A percentile compares a stretch with the other conserved stretches of the same genome.
phyloP scores from a whole-genome alignment of 2,113 vertebrate genomes.

The Hemicordylus capensis region DNA sequence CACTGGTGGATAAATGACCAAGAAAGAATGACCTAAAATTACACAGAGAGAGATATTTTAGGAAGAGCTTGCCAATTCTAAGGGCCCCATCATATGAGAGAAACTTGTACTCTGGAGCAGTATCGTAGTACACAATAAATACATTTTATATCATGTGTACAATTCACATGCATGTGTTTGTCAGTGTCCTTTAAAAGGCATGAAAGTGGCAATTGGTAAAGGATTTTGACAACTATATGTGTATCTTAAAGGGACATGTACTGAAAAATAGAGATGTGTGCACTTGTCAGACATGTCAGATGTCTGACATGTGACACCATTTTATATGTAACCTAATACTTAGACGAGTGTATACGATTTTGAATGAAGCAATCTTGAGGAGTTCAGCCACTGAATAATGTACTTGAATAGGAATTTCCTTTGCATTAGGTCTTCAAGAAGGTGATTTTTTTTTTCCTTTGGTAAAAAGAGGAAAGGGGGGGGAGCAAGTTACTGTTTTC shows the following conservation, averaged over 20 bases:
- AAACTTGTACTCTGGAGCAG: neutral
- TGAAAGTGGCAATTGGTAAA: neutral
- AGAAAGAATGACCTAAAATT: neutral
- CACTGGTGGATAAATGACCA: neutral
- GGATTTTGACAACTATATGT: neutral
- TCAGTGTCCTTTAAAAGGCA: neutral
- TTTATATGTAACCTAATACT: neutral
- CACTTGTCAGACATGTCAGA: neutral
- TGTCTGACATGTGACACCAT: too few relatives aligned
- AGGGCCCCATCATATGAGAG: neutral
- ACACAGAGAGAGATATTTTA: too few relatives aligned
- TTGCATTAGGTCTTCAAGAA: neutral
- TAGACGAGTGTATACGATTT: neutral
- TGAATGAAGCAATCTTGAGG: neutral
- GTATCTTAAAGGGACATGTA: neutral
- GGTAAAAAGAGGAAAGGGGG: neutral
- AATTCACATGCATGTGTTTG: neutral
- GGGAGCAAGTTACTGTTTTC: neutral
- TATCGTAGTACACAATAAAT: neutral
- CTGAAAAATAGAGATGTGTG: neutral
- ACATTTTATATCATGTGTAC: neutral
- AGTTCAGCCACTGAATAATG: neutral
- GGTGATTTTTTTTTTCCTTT: too few relatives aligned
- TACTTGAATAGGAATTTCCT: neutral
- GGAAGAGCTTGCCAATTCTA: neutral